These are phyloP conservation scores for Crematogaster levior DNA, from an alignment of 2,888 invertebrate genomes.

Conservation along the genomic window DNA sequence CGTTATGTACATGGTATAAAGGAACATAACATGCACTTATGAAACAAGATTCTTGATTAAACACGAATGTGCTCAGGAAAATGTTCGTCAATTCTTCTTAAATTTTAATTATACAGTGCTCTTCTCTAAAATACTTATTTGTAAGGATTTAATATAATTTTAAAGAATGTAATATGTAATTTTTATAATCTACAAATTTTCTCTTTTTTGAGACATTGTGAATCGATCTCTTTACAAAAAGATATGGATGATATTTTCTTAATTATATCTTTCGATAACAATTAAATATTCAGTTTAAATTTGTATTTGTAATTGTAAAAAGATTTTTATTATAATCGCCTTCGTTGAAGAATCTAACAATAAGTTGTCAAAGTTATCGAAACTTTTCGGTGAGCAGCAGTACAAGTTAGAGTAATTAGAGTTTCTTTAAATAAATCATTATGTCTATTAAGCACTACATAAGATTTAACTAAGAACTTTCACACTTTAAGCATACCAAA, in stretches of 20 bases:
- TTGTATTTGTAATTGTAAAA: background rate
- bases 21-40: slow-evolving; percentile 2
- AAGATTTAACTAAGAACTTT: slow-evolving; percentile 7
- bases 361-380: background rate
- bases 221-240: background rate
- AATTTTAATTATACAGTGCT: background rate
- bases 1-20: background rate
- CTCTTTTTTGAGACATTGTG: background rate
- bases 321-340: slow-evolving; percentile 2
- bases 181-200: background rate
- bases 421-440: background rate
- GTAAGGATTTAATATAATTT: background rate
- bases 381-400: background rate
- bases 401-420: slow-evolving; percentile 3
- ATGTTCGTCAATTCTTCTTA: background rate
- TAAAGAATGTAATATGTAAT: background rate
- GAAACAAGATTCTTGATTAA: slow-evolving; percentile 11
- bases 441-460: background rate
- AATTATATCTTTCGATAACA: background rate
- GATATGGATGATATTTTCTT: background rate
- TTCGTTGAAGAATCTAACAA: slow-evolving; percentile 1
- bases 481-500: background rate
- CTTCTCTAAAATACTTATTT: background rate
- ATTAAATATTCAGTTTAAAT: background rate
- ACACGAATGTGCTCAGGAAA: slow-evolving; percentile 5